Percentiles rank a stretch among this genome's conserved stretches.
Conservation (phyloP, 2,888 invertebrate species). For the Diaphora mendica region DNA sequence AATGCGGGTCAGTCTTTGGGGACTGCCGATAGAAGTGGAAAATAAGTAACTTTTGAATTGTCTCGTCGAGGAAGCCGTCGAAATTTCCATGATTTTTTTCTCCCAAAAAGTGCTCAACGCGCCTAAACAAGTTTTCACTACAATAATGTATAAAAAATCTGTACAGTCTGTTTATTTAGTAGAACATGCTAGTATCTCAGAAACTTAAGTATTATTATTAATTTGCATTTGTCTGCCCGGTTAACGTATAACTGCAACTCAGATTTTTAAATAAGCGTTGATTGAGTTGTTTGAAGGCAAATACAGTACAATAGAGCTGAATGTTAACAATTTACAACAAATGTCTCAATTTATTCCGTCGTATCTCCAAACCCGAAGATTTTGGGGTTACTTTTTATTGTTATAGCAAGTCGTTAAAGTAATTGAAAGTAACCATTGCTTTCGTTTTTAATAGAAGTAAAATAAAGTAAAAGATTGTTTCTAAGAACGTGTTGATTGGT, state of each 20-base stretch:
- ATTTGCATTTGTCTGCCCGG: neutral
- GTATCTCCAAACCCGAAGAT: conserved; percentile 1
- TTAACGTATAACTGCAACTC: neutral
- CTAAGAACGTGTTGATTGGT: neutral
- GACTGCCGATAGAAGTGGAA: no score
- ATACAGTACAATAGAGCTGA: neutral
- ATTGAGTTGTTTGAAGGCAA: neutral
- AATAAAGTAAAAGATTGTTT: conserved; percentile 5
- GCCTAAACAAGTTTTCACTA: no score
- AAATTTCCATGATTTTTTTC: no score
- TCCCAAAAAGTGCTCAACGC: no score
- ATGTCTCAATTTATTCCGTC: conserved; percentile 7
- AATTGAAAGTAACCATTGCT: conserved; percentile 9
- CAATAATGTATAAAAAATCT: no score
- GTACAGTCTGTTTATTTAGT: no score
- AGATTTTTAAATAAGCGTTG: neutral
- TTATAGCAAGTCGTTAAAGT: conserved; percentile 10
- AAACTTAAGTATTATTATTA: no score
- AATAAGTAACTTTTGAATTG: no score
- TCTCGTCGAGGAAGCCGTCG: no score
- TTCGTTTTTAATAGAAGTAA: neutral
- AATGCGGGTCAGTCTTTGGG: no score
- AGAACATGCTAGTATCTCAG: no score
- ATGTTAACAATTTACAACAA: neutral
- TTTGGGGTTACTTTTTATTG: conserved; percentile 10